Evolutionary conservation across 2,797 vertebrate genomes (phyloP).

Genomic region (Chelonia mydas): DNA sequence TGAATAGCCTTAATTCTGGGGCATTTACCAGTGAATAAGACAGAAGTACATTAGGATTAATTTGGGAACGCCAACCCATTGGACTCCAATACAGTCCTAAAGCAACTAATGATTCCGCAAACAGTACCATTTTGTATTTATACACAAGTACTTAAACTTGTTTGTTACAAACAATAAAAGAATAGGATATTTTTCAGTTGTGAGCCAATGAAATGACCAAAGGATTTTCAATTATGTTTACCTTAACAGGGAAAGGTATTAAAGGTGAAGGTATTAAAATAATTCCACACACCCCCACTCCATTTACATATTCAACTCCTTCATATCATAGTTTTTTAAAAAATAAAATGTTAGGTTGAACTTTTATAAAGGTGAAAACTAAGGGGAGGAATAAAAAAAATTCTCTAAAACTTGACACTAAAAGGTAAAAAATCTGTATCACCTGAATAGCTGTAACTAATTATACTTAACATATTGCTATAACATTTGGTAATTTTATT

Average conservation of each 20-base stretch:
- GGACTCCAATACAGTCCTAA: background rate
- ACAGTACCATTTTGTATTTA: background rate
- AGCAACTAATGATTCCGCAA: background rate
- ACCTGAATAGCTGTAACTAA: background rate
- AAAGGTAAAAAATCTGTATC: background rate
- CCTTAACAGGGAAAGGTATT: background rate
- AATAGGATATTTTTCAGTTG: background rate
- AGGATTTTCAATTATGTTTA: background rate
- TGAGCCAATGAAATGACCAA: background rate
- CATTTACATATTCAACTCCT: background rate
- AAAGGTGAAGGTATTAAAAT: background rate
- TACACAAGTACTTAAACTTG: background rate
- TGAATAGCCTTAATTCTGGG: background rate
- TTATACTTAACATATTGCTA: background rate
- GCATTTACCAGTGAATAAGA: background rate
- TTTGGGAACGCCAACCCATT: background rate
- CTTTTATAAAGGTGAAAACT: background rate
- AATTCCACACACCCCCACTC: background rate
- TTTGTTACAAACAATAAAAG: background rate
- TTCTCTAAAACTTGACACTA: background rate
- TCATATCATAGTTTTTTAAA: background rate
- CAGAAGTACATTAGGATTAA: background rate
- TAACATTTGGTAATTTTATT: background rate
- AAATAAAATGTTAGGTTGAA: constrained; percentile 9
- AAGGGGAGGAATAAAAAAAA: background rate